These are phyloP conservation scores for Atethmia centrago DNA, from an alignment of 2,888 invertebrate genomes.

Conservation along the genomic window DNA sequence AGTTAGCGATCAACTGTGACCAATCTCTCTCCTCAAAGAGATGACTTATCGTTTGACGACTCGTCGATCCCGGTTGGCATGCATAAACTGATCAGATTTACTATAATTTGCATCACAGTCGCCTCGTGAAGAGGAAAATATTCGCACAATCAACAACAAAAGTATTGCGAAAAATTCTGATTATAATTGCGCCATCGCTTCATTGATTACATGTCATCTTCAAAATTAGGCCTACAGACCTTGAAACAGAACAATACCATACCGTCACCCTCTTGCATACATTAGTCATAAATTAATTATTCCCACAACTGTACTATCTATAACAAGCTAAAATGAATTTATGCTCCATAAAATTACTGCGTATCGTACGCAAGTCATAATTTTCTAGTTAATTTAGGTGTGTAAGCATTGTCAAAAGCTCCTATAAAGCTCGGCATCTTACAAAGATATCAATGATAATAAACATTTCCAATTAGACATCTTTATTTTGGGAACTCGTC, in stretches of 20 bases:
- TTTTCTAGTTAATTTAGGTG: slow-evolving; percentile 61
- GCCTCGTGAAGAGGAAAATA: background rate
- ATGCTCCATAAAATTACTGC: slow-evolving; percentile 77
- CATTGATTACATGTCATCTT: slow-evolving; percentile 54
- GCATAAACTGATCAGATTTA: slow-evolving; percentile 35
- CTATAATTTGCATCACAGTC: slow-evolving; percentile 48
- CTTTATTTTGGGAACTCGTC: slow-evolving; percentile 22
- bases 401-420: slow-evolving; percentile 37
- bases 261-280: slow-evolving; percentile 75
- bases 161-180: slow-evolving; percentile 17
- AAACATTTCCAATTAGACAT: slow-evolving; percentile 37
- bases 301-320: slow-evolving; percentile 59
- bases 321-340: slow-evolving; percentile 82
- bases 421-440: slow-evolving; percentile 21
- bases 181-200: slow-evolving; percentile 33
- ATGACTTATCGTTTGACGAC: slow-evolving; percentile 1
- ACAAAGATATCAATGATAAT: slow-evolving; percentile 49
- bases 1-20: slow-evolving; percentile 13
- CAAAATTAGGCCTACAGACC: slow-evolving; percentile 65
- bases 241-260: slow-evolving; percentile 72
- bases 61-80: slow-evolving; percentile 4
- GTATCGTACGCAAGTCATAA: slow-evolving; percentile 66
- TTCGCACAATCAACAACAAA: slow-evolving; percentile 3
- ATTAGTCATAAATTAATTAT: slow-evolving; percentile 84
- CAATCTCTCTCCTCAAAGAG: slow-evolving; percentile 18